Evolutionary conservation across 2,888 invertebrate species (phyloP).

Genomic region (Microplitis deprimator): DNA sequence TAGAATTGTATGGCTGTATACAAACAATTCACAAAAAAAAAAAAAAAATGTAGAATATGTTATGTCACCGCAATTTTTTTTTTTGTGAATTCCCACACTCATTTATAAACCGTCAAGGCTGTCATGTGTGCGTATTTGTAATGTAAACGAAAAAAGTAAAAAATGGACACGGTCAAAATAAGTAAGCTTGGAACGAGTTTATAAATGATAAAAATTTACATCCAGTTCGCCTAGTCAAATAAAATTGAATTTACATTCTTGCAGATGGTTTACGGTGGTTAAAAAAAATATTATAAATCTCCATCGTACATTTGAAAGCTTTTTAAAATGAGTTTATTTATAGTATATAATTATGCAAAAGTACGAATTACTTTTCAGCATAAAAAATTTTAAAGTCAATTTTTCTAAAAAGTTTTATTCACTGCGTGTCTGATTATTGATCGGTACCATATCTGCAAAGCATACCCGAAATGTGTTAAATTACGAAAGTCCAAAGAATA

Average conservation of each 20-base stretch:
- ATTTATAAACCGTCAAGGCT: not conserved
- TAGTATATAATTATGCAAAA: no score
- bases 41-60: not conserved
- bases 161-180: conserved; percentile 45
- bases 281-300: conserved; percentile 26
- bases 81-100: not conserved
- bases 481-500: no score
- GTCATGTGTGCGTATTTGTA: conserved; percentile 20
- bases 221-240: conserved; percentile 46
- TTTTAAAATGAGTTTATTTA: not conserved
- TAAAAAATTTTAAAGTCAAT: no score
- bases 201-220: conserved; percentile 43
- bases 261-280: conserved; percentile 13
- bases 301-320: not conserved
- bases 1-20: not conserved
- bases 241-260: conserved; percentile 49
- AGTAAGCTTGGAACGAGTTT: conserved; percentile 41
- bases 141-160: conserved; percentile 40
- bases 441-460: no score
- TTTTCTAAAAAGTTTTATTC: no score
- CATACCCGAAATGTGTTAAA: no score
- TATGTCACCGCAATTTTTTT: not conserved
- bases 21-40: not conserved
- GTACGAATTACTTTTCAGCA: no score
- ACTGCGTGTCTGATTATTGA: no score